Base-by-base conservation (phyloP, 2,888 invertebrate genomes). In the Pristionchus mayeri region DNA sequence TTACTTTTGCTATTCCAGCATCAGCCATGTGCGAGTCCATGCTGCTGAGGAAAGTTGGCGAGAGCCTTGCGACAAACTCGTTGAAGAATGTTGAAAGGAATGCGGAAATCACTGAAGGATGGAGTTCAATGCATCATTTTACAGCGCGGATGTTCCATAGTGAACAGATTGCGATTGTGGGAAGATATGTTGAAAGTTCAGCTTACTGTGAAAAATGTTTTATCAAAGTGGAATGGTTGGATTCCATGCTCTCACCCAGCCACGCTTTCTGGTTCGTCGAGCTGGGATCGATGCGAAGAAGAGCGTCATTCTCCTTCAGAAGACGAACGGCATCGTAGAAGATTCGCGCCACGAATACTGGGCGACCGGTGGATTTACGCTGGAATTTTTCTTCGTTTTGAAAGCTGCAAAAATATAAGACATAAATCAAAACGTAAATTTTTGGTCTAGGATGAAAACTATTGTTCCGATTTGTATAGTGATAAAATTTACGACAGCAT, bases 11-110 rank as follows among this genome's bases (percentile, higher is more conserved):
- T 18, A 57, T 30, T n/a, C 50, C 30, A 16, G 50, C 78, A 21
- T 78, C 78, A n/a, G 80, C 80, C 40, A 80, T 80, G 24, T 80
- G 34, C 21, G 24, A 4, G n/a, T 80, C 80, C 3, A 80, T 40
- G 48, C 57, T 48, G 16, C 37, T 40, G 24, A 80, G 34, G 24
- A 80, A 80, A 18, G 54, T 37, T 24, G 18, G 13, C 1, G 57
- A 24, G 1, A 80, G 40, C 30, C 40, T 54, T 9, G 44, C 18
- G 0, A 80, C 37, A 11, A 57, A 57, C 13, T 80, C 57, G 13
- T 21, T 24, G 80, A 80, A 80, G 27, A 80, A 80, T 13, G 54
- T 40, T 0, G 34, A 57, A 18, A 80, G 54, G 21, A 80, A 80
- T 11, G 54, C 24, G 13, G 11, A 80, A 9, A 57, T 57, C 0